Evolutionary conservation across 2,888 invertebrate species (phyloP).

Genomic region (Campopleginae sp.): DNA sequence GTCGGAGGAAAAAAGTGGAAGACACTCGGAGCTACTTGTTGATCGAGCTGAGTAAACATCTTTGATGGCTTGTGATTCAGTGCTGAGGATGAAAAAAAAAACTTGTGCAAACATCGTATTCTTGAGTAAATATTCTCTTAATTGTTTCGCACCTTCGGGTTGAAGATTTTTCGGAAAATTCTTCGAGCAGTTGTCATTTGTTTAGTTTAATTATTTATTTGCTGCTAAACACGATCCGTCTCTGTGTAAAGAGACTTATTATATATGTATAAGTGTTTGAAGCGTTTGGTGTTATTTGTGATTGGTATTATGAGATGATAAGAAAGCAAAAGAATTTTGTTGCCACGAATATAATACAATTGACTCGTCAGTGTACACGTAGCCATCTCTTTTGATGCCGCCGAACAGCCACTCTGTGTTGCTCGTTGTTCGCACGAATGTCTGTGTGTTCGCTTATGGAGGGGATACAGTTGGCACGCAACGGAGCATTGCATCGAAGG

Average conservation of each 20-base stretch:
- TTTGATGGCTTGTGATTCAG: background rate
- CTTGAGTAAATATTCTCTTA: background rate
- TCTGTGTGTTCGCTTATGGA: background rate
- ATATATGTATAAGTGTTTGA: background rate
- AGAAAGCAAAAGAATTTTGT: constrained; percentile 8
- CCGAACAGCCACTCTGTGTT: background rate
- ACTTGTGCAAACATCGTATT: background rate
- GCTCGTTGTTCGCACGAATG: constrained; percentile 20
- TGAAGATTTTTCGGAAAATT: background rate
- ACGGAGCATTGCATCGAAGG: constrained; percentile 51
- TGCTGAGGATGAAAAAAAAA: background rate
- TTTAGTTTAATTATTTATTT: background rate
- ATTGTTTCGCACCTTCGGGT: background rate
- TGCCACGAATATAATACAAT: constrained; percentile 22
- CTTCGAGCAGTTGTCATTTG: background rate
- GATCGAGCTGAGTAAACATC: background rate
- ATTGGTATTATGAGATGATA: constrained; percentile 13
- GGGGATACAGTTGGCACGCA: constrained; percentile 44
- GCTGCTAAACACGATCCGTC: background rate
- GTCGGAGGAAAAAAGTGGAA: background rate
- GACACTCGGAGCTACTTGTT: background rate
- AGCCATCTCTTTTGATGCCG: constrained; percentile 19
- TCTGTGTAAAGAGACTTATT: background rate
- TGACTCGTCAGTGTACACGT: constrained; percentile 26
- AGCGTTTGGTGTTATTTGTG: background rate